Conservation (phyloP, 2,113 vertebrate genomes). For the Macrotis lagotis region DNA sequence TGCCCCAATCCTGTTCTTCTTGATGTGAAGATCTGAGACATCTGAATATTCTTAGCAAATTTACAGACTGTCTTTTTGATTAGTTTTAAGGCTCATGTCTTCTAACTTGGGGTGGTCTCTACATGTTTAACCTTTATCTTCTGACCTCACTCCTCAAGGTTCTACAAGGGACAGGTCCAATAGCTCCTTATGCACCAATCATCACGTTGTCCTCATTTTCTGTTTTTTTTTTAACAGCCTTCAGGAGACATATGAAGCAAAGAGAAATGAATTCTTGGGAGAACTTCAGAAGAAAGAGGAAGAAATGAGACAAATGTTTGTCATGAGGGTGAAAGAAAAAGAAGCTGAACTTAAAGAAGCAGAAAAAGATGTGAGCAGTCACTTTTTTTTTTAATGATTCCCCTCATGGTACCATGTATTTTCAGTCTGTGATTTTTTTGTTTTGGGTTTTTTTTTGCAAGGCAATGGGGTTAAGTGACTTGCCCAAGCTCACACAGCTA, state of each 20-base stretch:
- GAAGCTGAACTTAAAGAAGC: slow-evolving; percentile 91
- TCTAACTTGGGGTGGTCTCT: too few relatives aligned
- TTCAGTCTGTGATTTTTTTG: too few relatives aligned
- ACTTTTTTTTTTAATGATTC: neutral
- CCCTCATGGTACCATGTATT: neutral
- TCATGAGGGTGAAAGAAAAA: slow-evolving; percentile 92
- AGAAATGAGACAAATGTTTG: slow-evolving; percentile 94
- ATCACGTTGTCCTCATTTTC: slow-evolving; percentile 34
- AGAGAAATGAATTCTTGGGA: slow-evolving; percentile 91
- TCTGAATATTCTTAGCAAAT: neutral
- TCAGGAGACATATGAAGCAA: slow-evolving; percentile 91
- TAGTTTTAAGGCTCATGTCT: neutral
- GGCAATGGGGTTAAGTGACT: too few relatives aligned
- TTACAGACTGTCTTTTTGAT: neutral
- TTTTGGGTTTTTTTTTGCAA: too few relatives aligned
- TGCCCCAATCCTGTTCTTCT: neutral
- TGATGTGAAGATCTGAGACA: neutral
- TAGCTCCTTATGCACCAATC: neutral
- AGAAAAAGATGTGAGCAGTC: slow-evolving; percentile 87
- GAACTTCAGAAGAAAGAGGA: slow-evolving; percentile 92
- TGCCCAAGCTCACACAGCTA: too few relatives aligned
- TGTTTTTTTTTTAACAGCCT: slow-evolving; percentile 81
- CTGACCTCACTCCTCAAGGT: neutral
- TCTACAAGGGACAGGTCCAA: neutral
- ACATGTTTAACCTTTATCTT: neutral